Evolutionary conservation across 2,888 invertebrate species (phyloP), one percentile per base, ranked within the genome.

Genomic region (Lasioglossum zephyrum): DNA sequence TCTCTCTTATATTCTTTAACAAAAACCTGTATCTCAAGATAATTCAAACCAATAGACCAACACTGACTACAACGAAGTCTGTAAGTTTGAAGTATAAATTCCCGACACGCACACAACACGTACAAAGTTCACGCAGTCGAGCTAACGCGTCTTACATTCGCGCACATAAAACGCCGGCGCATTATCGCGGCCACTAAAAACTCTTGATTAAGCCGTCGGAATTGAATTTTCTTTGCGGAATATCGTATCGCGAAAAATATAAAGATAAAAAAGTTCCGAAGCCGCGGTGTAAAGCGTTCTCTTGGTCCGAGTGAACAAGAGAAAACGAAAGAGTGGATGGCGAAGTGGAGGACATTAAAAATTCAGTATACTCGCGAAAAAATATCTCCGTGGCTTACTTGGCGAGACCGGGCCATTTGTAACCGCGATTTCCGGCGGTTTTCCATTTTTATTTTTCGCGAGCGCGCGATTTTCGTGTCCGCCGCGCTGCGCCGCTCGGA

Each of bases 401-500:
- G 18, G 18, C 36, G 18, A 39, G 76, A 60, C 63, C 36, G 77
- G 78, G 79, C 84, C 80, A 91, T 92, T 92, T 90, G 89, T 91
- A 90, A 90, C 89, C 88, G 79, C 89, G 88, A 87, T 89, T 92
- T 85, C 79, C 84, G 80, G 18, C 72, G 57, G 26, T 39, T 73
- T 9, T 22, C 16, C 63, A 6, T 6, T 69, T 69, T 69, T 69
- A 8, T 22, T 39, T 39, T 39, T 22, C 36, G 63, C 41, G 13
- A 44, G 53, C 16, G 73, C 87, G 82, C 88, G 84, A 91, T 92
- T 92, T 88, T 81, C 87, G 88, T 90, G 89, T 91, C 87, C 89
- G 92, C 80, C 60, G 74, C 70, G 9, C 73, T 69, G 82, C 60
- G 74, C 73, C 16, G 74, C 76, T 70, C n/a, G 70, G 73, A 73